phyloP scores from a whole-genome alignment of 1,140 invertebrate species.

The Drosophila triauraria region DNA sequence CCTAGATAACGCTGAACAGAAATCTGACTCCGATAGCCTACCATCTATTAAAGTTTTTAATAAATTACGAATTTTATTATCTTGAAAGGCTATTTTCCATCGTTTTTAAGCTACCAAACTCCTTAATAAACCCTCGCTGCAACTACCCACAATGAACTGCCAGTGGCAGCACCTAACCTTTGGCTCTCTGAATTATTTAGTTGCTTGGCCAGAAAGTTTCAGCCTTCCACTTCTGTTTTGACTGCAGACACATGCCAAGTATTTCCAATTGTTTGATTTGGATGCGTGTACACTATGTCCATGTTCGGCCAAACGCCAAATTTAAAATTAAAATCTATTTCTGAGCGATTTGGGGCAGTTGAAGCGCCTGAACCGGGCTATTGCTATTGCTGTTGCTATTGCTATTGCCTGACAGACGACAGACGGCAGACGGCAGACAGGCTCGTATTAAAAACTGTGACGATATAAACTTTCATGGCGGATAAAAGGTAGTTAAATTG shows the following conservation, averaged over 20 bases:
- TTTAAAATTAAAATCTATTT: constrained; percentile 68
- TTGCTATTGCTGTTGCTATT: neutral
- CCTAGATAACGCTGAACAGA: too few species aligned
- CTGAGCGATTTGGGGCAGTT: constrained; percentile 41
- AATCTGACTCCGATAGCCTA: too few species aligned
- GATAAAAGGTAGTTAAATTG: constrained; percentile 50
- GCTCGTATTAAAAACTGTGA: constrained; percentile 50
- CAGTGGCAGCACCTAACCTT: constrained; percentile 45
- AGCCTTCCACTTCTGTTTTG: constrained; percentile 16
- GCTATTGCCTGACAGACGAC: constrained; percentile 42
- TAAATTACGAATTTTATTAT: too few species aligned
- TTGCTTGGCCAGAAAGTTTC: constrained; percentile 42
- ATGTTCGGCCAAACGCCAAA: constrained; percentile 31
- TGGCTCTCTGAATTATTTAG: constrained; percentile 56
- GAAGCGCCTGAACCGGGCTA: neutral
- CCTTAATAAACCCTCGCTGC: constrained; percentile 26
- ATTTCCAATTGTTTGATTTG: constrained; percentile 56
- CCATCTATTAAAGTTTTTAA: too few species aligned
- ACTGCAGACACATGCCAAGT: constrained; percentile 57
- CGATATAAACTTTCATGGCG: constrained; percentile 44
- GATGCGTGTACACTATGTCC: constrained; percentile 36
- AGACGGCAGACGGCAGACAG: constrained; percentile 40
- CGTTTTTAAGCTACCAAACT: neutral
- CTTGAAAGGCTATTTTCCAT: too few species aligned
- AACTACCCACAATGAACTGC: constrained; percentile 36